phyloP scores from a whole-genome alignment of 1,140 invertebrate species.

The Neodiprion fabricii region DNA sequence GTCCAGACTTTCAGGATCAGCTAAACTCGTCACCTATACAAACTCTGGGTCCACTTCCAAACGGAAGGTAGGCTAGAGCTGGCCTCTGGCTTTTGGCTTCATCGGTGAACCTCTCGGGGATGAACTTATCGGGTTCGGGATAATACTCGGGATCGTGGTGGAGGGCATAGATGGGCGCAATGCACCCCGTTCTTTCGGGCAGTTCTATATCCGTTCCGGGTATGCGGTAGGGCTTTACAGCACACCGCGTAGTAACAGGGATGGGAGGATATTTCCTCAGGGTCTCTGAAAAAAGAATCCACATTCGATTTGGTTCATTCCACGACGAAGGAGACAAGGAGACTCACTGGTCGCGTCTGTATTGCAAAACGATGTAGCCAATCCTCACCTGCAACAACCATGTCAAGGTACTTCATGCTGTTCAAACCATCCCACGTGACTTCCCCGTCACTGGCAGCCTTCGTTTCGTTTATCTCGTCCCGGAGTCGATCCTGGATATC shows the following conservation, averaged over 20 bases:
- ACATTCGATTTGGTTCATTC: slow-evolving; percentile 31
- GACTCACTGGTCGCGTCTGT: neutral
- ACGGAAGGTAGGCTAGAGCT: slow-evolving; percentile 48
- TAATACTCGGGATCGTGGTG: slow-evolving; percentile 45
- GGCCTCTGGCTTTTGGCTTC: slow-evolving; percentile 31
- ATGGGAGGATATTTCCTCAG: slow-evolving; percentile 64
- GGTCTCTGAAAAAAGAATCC: slow-evolving; percentile 49
- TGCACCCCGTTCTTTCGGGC: slow-evolving; percentile 58
- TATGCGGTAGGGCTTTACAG: slow-evolving; percentile 61
- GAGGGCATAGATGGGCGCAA: slow-evolving; percentile 51
- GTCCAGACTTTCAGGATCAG: too few species aligned
- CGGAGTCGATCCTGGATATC: slow-evolving; percentile 58
- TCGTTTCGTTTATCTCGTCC: slow-evolving; percentile 53
- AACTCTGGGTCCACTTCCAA: slow-evolving; percentile 57
- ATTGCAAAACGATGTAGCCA: neutral
- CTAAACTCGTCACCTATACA: slow-evolving; percentile 49
- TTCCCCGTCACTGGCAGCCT: slow-evolving; percentile 36
- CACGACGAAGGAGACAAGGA: slow-evolving; percentile 25
- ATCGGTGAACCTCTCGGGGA: slow-evolving; percentile 43
- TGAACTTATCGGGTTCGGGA: slow-evolving; percentile 44
- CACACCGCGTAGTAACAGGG: slow-evolving; percentile 59
- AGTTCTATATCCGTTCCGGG: slow-evolving; percentile 58
- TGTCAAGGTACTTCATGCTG: slow-evolving; percentile 49
- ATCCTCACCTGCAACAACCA: slow-evolving; percentile 16
- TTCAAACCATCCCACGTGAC: slow-evolving; percentile 49